These are phyloP conservation scores for Acestrorhynchus altus DNA, from an alignment of 2,797 vertebrate species.

Conservation along the genomic window DNA sequence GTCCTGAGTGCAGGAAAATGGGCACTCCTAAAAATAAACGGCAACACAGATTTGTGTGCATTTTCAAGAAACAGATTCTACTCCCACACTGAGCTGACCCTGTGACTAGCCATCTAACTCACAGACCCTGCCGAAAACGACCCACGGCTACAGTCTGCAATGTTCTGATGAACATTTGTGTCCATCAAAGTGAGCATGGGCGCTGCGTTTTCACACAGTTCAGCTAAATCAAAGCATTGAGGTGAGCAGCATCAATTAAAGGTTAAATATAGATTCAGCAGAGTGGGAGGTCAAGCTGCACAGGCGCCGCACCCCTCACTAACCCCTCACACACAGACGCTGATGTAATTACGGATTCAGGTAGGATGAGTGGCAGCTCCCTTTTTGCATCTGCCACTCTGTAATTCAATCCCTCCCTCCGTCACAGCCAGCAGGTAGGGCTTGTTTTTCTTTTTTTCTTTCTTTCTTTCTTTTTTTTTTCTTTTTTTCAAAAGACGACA, in stretches of 20 bases:
- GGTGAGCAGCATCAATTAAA: constrained; percentile 21
- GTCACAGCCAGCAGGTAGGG: constrained; percentile 39
- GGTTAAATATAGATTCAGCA: constrained; percentile 24
- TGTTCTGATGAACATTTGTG: background rate
- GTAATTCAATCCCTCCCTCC: constrained; percentile 50
- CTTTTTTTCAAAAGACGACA: constrained; percentile 24
- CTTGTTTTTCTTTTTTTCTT: constrained; percentile 39
- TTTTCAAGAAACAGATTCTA: background rate
- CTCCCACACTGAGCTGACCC: background rate
- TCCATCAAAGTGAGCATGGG: background rate
- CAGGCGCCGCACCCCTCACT: background rate
- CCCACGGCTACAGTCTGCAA: background rate
- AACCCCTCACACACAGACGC: background rate
- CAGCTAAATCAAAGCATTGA: constrained; percentile 1
- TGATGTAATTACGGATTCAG: constrained; percentile 44
- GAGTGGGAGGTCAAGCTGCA: constrained; percentile 6
- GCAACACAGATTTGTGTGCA: background rate
- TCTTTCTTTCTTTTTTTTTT: constrained; percentile 14
- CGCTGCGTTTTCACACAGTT: background rate
- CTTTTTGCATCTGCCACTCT: constrained; percentile 40
- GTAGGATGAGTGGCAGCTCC: constrained; percentile 51
- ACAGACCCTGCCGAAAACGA: background rate
- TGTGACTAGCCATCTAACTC: background rate
- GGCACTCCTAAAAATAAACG: background rate
- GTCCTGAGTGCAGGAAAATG: background rate